These are phyloP conservation scores for Lerista edwardsae DNA, from an alignment of 2,797 vertebrate species.

Conservation along the genomic window DNA sequence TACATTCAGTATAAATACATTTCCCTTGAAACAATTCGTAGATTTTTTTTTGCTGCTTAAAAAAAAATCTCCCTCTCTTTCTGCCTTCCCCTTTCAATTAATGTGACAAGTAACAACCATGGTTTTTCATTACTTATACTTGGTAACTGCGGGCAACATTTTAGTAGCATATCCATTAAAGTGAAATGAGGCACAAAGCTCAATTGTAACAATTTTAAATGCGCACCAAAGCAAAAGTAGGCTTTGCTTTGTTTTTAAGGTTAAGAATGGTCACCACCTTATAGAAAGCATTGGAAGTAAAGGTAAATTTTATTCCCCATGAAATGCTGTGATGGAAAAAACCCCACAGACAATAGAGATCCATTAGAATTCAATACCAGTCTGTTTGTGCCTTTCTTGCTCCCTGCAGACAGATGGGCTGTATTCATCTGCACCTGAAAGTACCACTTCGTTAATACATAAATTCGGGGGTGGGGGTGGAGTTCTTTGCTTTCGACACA, in stretches of 20 bases:
- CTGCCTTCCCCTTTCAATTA: conserved; percentile 38
- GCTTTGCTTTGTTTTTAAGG: conserved; percentile 4
- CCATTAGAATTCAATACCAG: not conserved
- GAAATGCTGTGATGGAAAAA: not conserved
- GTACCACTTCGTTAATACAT: conserved; percentile 6
- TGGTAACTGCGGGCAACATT: conserved; percentile 7
- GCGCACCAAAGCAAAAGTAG: not conserved
- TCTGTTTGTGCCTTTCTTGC: not conserved
- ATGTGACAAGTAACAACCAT: conserved; percentile 28
- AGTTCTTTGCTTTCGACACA: not conserved
- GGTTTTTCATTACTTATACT: conserved; percentile 26
- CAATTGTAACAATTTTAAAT: conserved; percentile 39
- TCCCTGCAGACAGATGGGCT: conserved; percentile 3
- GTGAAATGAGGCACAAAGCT: conserved; percentile 33
- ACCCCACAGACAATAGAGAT: not conserved
- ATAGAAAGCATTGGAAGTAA: conserved; percentile 13
- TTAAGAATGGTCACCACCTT: conserved; percentile 3
- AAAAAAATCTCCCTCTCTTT: conserved; percentile 17
- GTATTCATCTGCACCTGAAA: conserved; percentile 8
- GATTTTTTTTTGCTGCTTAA: conserved; percentile 41
- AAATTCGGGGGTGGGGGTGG: not conserved
- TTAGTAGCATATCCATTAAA: conserved; percentile 21
- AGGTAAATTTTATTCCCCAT: conserved; percentile 31
- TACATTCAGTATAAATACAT: conserved; percentile 50
- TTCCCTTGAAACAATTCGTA: conserved; percentile 53